phyloP scores from a whole-genome alignment of 2,888 invertebrate genomes.

The Hololepta plana region DNA sequence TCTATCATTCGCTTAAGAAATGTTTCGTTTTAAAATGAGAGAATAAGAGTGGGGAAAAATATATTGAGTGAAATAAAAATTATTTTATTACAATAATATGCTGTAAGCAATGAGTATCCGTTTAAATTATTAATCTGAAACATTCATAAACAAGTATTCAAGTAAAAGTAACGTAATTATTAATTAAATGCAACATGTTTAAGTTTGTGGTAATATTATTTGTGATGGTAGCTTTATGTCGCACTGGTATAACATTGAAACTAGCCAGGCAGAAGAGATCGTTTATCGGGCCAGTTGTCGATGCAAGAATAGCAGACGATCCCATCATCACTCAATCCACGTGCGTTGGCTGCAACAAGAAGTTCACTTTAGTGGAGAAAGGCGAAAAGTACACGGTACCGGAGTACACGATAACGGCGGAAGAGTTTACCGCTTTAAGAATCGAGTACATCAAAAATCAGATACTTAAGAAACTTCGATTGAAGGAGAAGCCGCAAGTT shows the following conservation, averaged over 20 bases:
- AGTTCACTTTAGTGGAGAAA: slow-evolving; percentile 15
- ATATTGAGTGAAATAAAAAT: too few relatives aligned
- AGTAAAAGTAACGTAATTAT: too few relatives aligned
- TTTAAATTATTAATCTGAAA: too few relatives aligned
- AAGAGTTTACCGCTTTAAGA: slow-evolving; percentile 46
- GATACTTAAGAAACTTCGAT: slow-evolving; percentile 59
- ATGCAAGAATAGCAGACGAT: slow-evolving; percentile 8
- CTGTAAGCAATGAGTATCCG: too few relatives aligned
- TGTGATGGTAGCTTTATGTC: slow-evolving; percentile 9
- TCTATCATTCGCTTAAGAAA: slow-evolving; percentile 27
- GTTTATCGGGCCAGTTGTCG: slow-evolving; percentile 18
- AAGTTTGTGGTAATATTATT: slow-evolving; percentile 14
- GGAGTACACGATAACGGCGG: slow-evolving; percentile 24
- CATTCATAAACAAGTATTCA: too few relatives aligned
- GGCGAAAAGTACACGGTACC: slow-evolving; percentile 8
- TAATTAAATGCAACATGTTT: too few relatives aligned
- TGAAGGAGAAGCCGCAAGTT: slow-evolving; percentile 55
- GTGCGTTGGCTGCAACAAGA: slow-evolving; percentile 15
- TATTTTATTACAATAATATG: too few relatives aligned
- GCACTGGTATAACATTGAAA: too few relatives aligned
- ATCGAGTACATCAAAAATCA: slow-evolving; percentile 73
- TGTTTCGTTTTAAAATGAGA: slow-evolving; percentile 19
- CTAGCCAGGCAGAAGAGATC: slow-evolving; percentile 15
- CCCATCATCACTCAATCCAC: slow-evolving; percentile 7
- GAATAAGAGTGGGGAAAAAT: slow-evolving; percentile 25